These are phyloP conservation scores for human (Homo sapiens) DNA, from an alignment of 2,113 vertebrate genomes.

Conservation along the genomic window DNA sequence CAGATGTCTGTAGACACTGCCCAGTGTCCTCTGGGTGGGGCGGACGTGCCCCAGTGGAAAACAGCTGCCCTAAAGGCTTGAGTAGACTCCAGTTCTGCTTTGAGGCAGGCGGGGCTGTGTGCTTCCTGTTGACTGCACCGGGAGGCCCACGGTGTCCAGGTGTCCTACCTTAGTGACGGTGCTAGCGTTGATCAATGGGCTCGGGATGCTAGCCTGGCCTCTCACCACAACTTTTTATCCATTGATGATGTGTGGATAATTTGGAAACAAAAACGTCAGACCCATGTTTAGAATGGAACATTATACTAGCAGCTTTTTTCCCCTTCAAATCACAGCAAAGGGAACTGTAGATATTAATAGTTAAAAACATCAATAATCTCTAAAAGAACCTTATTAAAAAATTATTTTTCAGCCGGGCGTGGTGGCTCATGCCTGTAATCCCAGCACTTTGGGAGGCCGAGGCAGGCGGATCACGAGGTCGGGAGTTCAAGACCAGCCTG, in stretches of 20 bases:
- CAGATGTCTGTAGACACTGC: not conserved
- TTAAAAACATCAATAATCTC: not conserved
- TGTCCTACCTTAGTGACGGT: not conserved
- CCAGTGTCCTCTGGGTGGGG: not conserved
- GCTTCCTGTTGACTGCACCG: rapidly evolving
- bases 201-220: not conserved
- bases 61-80: not conserved
- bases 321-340: not conserved
- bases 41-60: no score
- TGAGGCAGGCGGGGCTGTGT: no score
- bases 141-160: rapidly evolving
- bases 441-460: no score
- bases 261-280: not conserved
- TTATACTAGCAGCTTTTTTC: not conserved
- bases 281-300: no score
- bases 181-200: rapidly evolving
- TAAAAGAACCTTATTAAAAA: not conserved
- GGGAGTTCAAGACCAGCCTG: no score
- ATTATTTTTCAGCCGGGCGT: not conserved
- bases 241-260: not conserved
- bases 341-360: no score
- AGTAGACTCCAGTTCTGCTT: not conserved
- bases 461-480: no score
- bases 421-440: no score
- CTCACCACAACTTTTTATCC: rapidly evolving